Base-by-base conservation (phyloP, 2,113 vertebrate species). In the Chamaetylas fuelleborni region DNA sequence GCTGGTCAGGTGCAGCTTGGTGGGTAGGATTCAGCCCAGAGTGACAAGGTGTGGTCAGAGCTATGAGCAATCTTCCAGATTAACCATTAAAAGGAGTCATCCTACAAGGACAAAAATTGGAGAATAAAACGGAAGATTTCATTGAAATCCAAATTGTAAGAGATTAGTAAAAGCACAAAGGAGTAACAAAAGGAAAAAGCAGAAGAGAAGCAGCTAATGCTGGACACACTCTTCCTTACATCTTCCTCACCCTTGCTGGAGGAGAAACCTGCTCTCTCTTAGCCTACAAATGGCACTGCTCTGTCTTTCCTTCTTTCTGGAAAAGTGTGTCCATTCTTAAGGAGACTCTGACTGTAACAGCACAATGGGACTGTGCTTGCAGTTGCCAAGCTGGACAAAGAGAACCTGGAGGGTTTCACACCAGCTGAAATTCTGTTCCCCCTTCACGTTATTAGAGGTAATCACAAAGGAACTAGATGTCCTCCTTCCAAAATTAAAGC, bases 301-400 rank as follows among this genome's bases (percentile, higher is more conserved):
- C 60, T 42, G 73, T 28, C 48, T 43, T 50, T 34, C 22, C 22
- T 51, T 47, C 18, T n/a, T 71, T 79, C 42, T 64, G 28, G 66
- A 76, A 61, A 29, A 22, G 8, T 3, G 19, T 36, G 53, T 40
- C 78, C 45, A 3, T 81, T 65, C 43, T n/a, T 22, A 51, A 40
- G 54, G 26, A 48, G 57, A 14, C 64, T 81, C 2, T 51, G 73
- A 34, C 5, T 33, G 60, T 34, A 25, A 31, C 25, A 84, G 54
- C 5, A 2, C 43, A 50, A 12, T 0, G 0, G 0, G 5, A 64
- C 33, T 65, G 28, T 53, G 81, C n/a, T 43, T 43, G 61, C 53
- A 11, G 1, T 19, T 36, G 33, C 58, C 54, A 58, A 45, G 54
- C 29, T 62, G 83, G 76, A 28, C 60, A 60, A 67, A 50, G 78